Evolutionary conservation across 2,797 vertebrate genomes (phyloP), one percentile per base, ranked within the genome.

Genomic region (Chromis chromis): DNA sequence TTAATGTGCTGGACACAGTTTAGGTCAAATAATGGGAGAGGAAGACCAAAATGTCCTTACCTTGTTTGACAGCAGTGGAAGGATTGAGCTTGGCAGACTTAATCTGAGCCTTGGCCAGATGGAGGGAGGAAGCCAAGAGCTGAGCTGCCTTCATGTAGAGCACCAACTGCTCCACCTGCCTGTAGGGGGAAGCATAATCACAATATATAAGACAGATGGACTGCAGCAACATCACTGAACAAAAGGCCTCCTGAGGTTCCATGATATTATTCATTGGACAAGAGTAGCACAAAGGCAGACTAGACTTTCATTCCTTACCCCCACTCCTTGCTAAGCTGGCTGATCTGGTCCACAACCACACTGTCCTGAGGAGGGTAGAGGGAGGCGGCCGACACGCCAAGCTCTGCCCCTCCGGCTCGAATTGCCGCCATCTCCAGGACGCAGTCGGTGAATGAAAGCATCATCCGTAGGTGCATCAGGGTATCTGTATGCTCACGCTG

Each of bases 281-380:
- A 4, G 27, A 62, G 65, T 11, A 24, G 55, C 19, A 56, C 9
- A 49, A 36, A 64, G 42, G 31, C 46, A 64, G 39, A 39, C 16
- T 4, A 44, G 16, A 62, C 16, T 46, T 8, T 1, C 3, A 13
- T 12, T 39, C 4, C 88, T 92, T 83, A 99, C 98, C 98, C 97
- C 98, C 98, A 99, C 44, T 99, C 98, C 85, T 95, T 98, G 94
- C 97, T 99, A 81, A 99, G 96, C 84, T 96, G 98, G 91, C 97
- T 98, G 86, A 99, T 99, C 94, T 98, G 97, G 93, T 98, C 97
- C 60, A 99, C 97, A 1, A 99, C 96, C 68, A 98, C 95, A 10
- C 97, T 99, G 88, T 99, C 98, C 76, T 98, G 98, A 39, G 97
- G 96, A n/a, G 97, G 96, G 88, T 97, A 98, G 36, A 97, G 90